Evolutionary conservation across 2,113 vertebrate species (phyloP).

Genomic region (Malurus elegans): DNA sequence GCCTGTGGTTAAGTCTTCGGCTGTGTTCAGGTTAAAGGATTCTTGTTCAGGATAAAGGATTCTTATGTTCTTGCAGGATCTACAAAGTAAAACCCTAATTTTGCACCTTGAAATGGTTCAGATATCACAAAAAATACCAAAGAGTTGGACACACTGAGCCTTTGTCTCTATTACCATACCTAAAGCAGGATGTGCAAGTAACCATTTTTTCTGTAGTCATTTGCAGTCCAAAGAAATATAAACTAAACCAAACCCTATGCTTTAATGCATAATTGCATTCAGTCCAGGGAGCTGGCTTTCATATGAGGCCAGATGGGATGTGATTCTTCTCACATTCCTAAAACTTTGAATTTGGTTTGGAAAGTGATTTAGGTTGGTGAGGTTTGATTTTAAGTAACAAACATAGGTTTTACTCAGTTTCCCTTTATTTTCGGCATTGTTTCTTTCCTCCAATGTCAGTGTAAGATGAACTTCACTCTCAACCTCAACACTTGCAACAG

Average conservation of each 20-base stretch:
- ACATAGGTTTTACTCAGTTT: neutral
- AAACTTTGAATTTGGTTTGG: neutral
- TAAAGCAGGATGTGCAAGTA: neutral
- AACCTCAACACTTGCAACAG: neutral
- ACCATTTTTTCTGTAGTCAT: neutral
- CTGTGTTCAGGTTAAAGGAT: neutral
- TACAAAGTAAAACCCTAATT: neutral
- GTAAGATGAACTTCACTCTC: neutral
- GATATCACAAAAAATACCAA: neutral
- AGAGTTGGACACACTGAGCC: neutral
- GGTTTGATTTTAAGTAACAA: neutral
- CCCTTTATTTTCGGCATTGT: neutral
- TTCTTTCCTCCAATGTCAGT: neutral
- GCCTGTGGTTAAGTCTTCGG: neutral
- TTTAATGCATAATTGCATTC: neutral
- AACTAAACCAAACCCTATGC: neutral
- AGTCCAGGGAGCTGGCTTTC: neutral
- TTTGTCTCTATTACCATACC: neutral
- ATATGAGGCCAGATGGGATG: neutral
- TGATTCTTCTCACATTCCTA: neutral
- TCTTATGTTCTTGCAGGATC: neutral
- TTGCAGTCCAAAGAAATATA: neutral
- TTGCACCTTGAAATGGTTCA: neutral
- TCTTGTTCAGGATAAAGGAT: neutral
- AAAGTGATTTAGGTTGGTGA: neutral